Conservation (phyloP, 2,113 vertebrate species). For the Morone saxatilis region DNA sequence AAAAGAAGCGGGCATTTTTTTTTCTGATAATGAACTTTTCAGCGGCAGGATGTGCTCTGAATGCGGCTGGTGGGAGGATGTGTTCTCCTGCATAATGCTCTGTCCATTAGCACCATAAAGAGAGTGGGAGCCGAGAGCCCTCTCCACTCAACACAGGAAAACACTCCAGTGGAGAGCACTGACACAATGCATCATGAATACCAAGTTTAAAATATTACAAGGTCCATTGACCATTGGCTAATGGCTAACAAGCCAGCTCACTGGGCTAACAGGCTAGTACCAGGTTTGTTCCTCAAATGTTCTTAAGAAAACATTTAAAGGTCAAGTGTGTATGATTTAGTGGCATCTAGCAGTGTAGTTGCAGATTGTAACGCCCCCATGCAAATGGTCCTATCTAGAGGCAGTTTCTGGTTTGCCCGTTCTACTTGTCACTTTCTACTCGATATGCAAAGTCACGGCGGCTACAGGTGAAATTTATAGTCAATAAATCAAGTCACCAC, state of each 20-base stretch:
- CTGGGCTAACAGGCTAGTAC: background rate
- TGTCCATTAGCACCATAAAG: conserved; percentile 69
- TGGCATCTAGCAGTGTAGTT: no score
- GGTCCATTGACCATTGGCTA: background rate
- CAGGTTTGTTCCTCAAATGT: background rate
- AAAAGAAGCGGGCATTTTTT: conserved; percentile 33
- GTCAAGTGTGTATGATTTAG: no score
- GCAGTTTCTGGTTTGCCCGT: no score
- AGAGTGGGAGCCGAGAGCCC: conserved; percentile 60
- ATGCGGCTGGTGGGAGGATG: conserved; percentile 69
- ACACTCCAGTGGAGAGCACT: conserved; percentile 48
- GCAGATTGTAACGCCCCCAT: no score
- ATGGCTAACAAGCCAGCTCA: background rate
- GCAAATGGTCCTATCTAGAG: no score
- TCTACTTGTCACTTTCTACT: no score
- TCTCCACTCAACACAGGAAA: conserved; percentile 49
- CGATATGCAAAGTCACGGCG: no score
- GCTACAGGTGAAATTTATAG: no score
- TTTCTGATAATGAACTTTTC: conserved; percentile 71
- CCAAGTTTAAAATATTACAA: conserved; percentile 8
- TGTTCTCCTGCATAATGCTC: conserved; percentile 65
- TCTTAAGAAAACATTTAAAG: background rate
- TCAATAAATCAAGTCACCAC: background rate
- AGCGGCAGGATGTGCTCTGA: conserved; percentile 71
- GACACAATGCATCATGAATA: conserved; percentile 13